phyloP scores from a whole-genome alignment of 2,888 invertebrate species.

The Diloba caeruleocephala region DNA sequence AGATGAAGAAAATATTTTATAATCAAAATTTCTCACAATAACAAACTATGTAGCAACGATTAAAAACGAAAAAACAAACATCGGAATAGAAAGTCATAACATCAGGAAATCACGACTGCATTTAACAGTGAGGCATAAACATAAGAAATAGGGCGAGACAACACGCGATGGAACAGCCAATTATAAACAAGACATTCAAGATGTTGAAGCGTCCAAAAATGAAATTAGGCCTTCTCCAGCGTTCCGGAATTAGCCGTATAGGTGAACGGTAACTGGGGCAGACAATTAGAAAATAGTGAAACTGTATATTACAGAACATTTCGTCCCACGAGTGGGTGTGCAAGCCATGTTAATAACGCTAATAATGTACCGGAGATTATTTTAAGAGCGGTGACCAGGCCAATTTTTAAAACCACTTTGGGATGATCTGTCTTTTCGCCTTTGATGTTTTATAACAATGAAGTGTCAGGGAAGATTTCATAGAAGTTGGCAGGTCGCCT shows the following conservation, averaged over 20 bases:
- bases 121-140: conserved; percentile 42
- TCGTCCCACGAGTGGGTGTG: conserved; percentile 59
- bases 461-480: conserved; percentile 22
- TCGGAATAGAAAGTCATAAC: conserved; percentile 28
- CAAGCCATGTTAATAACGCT: conserved; percentile 66
- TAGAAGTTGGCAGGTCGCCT: conserved; percentile 46
- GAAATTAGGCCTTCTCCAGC: conserved; percentile 56
- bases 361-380: conserved; percentile 67
- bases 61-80: conserved; percentile 21
- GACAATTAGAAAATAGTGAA: conserved; percentile 58
- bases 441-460: conserved; percentile 36
- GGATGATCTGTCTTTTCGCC: conserved; percentile 44
- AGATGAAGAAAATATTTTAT: conserved; percentile 5
- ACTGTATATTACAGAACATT: conserved; percentile 60
- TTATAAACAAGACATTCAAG: conserved; percentile 61
- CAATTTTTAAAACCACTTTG: conserved; percentile 59
- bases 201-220: conserved; percentile 54
- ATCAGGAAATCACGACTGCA: conserved; percentile 40
- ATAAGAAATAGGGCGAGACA: conserved; percentile 54
- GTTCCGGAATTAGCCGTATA: conserved; percentile 61
- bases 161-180: conserved; percentile 50
- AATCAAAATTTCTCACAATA: conserved; percentile 6
- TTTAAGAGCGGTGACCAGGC: conserved; percentile 63
- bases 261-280: conserved; percentile 60
- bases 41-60: conserved; percentile 21